phyloP scores from a whole-genome alignment of 2,797 vertebrate species.

The Lagodon rhomboides region DNA sequence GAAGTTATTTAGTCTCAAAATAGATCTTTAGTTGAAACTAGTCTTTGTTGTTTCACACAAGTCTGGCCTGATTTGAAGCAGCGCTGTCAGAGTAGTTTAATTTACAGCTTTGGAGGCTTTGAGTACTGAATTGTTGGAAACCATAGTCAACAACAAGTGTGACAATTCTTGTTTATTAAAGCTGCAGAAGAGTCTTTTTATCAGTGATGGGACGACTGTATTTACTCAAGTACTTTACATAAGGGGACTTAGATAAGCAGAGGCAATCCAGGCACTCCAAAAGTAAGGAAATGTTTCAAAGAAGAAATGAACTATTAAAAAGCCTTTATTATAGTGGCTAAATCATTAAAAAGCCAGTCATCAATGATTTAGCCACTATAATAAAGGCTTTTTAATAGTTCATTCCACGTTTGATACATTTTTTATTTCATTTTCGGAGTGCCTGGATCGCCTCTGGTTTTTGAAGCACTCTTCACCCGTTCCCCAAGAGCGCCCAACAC shows the following conservation, averaged over 20 bases:
- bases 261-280: too few species aligned
- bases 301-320: too few species aligned
- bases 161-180: not conserved
- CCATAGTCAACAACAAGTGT: not conserved
- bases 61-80: not conserved
- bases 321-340: too few species aligned
- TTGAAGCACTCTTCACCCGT: too few species aligned
- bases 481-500: too few species aligned
- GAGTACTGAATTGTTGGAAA: not conserved
- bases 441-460: too few species aligned
- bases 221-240: not conserved
- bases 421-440: too few species aligned
- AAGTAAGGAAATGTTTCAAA: too few species aligned
- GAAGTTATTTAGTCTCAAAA: slow-evolving; percentile 1
- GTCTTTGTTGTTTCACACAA: slow-evolving; percentile 1
- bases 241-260: not conserved
- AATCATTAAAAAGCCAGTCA: too few species aligned
- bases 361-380: too few species aligned
- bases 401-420: too few species aligned
- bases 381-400: too few species aligned
- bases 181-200: not conserved
- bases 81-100: not conserved
- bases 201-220: not conserved
- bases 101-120: not conserved
- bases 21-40: not conserved